Evolutionary conservation across 2,888 invertebrate genomes (phyloP), one percentile per base, ranked within the genome.

Genomic region (Thera britannica): DNA sequence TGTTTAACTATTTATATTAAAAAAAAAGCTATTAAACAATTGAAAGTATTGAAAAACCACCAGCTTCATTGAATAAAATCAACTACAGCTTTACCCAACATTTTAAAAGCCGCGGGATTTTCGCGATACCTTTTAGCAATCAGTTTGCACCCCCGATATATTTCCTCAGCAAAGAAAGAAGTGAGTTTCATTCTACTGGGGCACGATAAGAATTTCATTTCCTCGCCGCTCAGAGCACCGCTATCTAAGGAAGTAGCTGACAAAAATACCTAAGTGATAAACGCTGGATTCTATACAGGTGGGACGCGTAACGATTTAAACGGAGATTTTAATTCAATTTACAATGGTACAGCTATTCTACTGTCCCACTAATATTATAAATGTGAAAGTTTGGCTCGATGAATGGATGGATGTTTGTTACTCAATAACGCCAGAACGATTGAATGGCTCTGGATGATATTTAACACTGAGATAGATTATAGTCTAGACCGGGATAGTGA

Each of bases 201-300:
- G 88, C 86, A 88, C 90, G 94, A 94, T 94, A 94, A 94, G 94
- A 93, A 93, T 94, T 94, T 93, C 94, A 94, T 94, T 94, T 94
- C 94, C 94, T 90, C 84, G 81, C 82, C 77, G 82, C 84, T 86
- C 85, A 87, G 84, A 90, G 88, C 89, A 81, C 74, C 87, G 89
- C 90, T 91, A 92, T 93, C 90, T 88, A 80, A 89, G 92, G 91
- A 93, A 92, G 90, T 88, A 78, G 82, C 86, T 87, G 90, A 92
- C 90, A 88, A 92, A 92, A 93, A 92, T 92, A 89, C 88, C 88
- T 86, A 88, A 91, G 89, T 90, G 92, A 90, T 91, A 92, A 92
- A 92, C 89, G 86, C 81, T 86, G 88, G 84, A 90, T 89, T 87
- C 87, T 79, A 83, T 84, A 84, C 85, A 86, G 87, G 85, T 87